phyloP scores from a whole-genome alignment of 1,140 invertebrate species.

The Ptiloglossa arizonensis region DNA sequence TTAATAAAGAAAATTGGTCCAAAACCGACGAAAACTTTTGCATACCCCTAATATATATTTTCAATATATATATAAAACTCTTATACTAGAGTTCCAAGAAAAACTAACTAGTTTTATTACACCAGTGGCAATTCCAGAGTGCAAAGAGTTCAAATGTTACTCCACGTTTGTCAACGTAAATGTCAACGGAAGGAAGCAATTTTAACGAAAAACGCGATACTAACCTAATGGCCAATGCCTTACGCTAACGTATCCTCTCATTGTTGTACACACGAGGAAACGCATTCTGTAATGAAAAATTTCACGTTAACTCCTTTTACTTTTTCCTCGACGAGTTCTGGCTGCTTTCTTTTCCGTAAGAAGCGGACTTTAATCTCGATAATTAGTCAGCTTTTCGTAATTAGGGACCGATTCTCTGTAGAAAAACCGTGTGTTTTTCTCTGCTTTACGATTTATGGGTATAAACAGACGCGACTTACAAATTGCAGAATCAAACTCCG shows the following conservation, averaged over 20 bases:
- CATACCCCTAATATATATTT: too few relatives aligned
- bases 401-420: constrained; percentile 7
- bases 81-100: background rate
- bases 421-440: constrained; percentile 1
- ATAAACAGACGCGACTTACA: background rate
- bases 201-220: background rate
- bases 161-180: background rate
- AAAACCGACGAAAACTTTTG: too few relatives aligned
- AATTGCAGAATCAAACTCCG: background rate
- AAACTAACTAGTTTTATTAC: background rate
- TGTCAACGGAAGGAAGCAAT: background rate
- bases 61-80: too few relatives aligned
- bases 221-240: constrained; percentile 49
- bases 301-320: constrained; percentile 46
- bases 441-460: background rate
- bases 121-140: background rate
- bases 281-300: constrained; percentile 31
- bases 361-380: constrained; percentile 17
- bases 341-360: constrained; percentile 50
- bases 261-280: constrained; percentile 35
- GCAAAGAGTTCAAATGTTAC: background rate
- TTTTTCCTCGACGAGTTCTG: constrained; percentile 36
- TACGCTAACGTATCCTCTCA: constrained; percentile 32
- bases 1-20: too few relatives aligned
- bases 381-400: constrained; percentile 42